Evolutionary conservation across 2,888 invertebrate species (phyloP).

Genomic region (Saturnia pavonia): DNA sequence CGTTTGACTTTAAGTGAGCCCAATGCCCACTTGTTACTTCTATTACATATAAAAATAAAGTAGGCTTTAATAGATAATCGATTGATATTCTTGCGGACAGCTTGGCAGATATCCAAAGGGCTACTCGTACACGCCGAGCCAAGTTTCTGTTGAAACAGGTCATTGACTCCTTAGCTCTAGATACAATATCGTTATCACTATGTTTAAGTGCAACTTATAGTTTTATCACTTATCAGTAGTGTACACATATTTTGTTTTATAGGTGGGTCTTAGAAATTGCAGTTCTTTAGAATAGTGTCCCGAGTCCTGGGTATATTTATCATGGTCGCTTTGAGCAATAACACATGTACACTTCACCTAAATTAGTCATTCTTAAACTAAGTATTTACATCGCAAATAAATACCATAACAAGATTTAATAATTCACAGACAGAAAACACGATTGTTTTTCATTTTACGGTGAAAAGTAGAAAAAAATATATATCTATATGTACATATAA

Average conservation of each 20-base stretch:
- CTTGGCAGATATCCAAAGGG: slow-evolving; percentile 43
- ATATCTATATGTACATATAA: too few species aligned
- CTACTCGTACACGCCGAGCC: slow-evolving; percentile 28
- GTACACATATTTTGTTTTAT: slow-evolving; percentile 10
- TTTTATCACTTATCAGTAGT: slow-evolving; percentile 7
- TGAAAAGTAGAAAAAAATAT: too few species aligned
- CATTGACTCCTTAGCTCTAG: slow-evolving; percentile 18
- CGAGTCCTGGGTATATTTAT: too few species aligned
- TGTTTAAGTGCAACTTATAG: not conserved
- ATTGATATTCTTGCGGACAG: slow-evolving; percentile 32
- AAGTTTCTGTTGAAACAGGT: slow-evolving; percentile 20
- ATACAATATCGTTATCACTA: slow-evolving; percentile 8
- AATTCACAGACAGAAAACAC: too few species aligned
- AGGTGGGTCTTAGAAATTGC: not conserved
- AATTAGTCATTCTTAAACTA: too few species aligned
- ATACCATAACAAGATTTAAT: too few species aligned
- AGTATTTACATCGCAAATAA: too few species aligned
- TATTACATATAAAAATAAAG: not conserved
- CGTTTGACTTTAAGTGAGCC: not conserved
- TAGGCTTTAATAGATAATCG: slow-evolving; percentile 7
- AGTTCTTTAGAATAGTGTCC: not conserved
- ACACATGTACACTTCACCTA: too few species aligned
- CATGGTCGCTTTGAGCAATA: too few species aligned
- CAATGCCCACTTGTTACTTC: not conserved
- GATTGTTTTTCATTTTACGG: too few species aligned